A percentile compares a stretch with the other conserved stretches of the same genome.
These are phyloP conservation scores for Antechinus flavipes DNA, from an alignment of 2,113 vertebrate genomes.

Conservation along the genomic window DNA sequence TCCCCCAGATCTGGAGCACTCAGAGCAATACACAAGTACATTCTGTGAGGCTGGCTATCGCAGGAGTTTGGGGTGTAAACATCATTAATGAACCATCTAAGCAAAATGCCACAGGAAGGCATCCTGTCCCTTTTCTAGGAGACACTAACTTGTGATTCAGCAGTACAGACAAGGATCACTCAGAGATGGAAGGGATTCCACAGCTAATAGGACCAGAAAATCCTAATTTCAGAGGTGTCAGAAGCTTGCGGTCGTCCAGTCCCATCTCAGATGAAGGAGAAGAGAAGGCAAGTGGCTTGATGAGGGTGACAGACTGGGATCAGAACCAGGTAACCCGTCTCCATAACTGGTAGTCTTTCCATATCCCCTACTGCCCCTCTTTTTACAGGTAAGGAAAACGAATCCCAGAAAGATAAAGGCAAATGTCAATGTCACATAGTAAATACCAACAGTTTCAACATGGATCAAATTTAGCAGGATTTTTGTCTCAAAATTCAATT, in stretches of 20 bases:
- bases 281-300: not conserved
- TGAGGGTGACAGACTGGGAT: not conserved
- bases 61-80: conserved; percentile 33
- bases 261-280: not conserved
- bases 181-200: not conserved
- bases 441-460: not conserved
- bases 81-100: conserved; percentile 60
- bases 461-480: not conserved
- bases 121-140: not conserved
- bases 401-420: not conserved
- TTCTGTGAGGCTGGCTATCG: not conserved
- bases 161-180: not conserved
- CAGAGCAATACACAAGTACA: conserved; percentile 3
- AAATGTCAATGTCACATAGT: not conserved
- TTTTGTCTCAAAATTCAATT: not conserved
- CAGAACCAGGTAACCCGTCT: too few species aligned
- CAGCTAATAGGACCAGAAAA: not conserved
- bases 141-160: not conserved
- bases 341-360: not conserved
- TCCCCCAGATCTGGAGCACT: conserved; percentile 16
- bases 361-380: not conserved
- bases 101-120: not conserved
- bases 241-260: not conserved
- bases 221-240: not conserved
- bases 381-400: not conserved